Percentiles rank a stretch among this genome's conserved stretches.
Evolutionary conservation across 2,797 vertebrate genomes (phyloP).

Genomic region (Xerus rutilus): DNA sequence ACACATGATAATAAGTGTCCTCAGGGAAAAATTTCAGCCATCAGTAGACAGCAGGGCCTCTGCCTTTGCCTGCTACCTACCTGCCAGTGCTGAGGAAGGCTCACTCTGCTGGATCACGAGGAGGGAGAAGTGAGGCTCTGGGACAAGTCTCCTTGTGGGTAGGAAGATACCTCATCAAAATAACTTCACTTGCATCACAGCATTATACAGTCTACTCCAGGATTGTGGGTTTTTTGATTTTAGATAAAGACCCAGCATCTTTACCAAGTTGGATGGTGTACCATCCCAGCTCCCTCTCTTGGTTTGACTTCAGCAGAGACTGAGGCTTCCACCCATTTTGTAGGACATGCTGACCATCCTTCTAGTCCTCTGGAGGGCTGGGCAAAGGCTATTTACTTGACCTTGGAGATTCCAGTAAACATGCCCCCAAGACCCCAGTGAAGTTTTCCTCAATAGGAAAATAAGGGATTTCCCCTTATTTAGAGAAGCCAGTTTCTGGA

Average conservation of each 20-base stretch:
- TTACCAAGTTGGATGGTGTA: not conserved
- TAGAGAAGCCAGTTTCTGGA: not conserved
- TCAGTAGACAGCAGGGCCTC: not conserved
- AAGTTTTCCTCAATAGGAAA: not conserved
- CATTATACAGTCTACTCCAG: not conserved
- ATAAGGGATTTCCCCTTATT: not conserved
- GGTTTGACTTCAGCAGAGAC: not conserved
- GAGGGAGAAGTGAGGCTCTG: not conserved
- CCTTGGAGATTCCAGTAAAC: not conserved
- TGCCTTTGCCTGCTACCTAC: too few relatives aligned
- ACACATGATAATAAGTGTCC: not conserved
- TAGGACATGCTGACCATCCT: fast-evolving
- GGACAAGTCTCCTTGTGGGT: not conserved
- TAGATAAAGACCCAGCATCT: not conserved
- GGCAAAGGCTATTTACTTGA: not conserved
- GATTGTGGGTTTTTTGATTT: not conserved
- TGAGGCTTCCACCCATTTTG: not conserved
- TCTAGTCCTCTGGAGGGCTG: not conserved
- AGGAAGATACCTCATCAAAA: too few relatives aligned
- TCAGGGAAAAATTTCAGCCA: too few relatives aligned
- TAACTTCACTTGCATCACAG: not conserved
- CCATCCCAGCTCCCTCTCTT: not conserved
- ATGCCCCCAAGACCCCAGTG: not conserved
- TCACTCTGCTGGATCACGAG: too few relatives aligned
- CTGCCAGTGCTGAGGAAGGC: too few relatives aligned